Percentiles rank a stretch among this genome's conserved stretches.
phyloP scores from a whole-genome alignment of 2,797 vertebrate genomes.

The Sebastes glaucus region DNA sequence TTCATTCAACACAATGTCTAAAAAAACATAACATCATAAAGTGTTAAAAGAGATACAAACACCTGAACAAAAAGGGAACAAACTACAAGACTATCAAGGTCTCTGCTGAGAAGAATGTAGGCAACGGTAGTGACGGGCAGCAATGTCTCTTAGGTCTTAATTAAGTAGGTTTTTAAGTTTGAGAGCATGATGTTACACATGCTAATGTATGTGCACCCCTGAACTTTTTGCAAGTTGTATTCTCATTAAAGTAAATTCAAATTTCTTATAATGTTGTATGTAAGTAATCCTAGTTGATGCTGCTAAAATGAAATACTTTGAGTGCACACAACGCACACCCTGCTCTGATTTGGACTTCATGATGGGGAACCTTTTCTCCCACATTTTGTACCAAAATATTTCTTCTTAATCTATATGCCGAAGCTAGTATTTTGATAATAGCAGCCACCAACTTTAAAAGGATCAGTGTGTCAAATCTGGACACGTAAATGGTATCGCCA shows the following conservation, averaged over 20 bases:
- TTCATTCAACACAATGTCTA: constrained; percentile 16
- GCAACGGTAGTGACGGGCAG: constrained; percentile 3
- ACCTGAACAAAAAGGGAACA: not conserved
- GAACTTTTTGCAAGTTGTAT: not conserved
- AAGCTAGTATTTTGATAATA: not conserved
- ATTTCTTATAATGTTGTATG: not conserved
- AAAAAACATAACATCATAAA: not conserved
- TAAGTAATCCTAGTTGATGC: not conserved
- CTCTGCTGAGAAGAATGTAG: not conserved
- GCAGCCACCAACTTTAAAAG: not conserved
- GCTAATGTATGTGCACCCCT: constrained; percentile 3
- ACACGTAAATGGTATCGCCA: not conserved
- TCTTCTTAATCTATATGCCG: not conserved
- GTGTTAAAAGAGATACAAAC: constrained; percentile 13
- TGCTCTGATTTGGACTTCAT: not conserved
- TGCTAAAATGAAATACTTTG: not conserved
- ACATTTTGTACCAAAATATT: not conserved
- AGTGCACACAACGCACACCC: not conserved
- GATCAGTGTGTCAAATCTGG: not conserved
- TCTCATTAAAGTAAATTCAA: not conserved
- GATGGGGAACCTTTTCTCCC: not conserved
- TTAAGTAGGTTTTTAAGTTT: not conserved
- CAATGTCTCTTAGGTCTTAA: not conserved
- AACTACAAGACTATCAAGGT: not conserved
- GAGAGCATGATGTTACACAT: not conserved